A percentile compares a stretch with the other conserved stretches of the same genome.
Evolutionary conservation across 2,113 vertebrate genomes (phyloP).

Genomic region (Chaetura pelagica): DNA sequence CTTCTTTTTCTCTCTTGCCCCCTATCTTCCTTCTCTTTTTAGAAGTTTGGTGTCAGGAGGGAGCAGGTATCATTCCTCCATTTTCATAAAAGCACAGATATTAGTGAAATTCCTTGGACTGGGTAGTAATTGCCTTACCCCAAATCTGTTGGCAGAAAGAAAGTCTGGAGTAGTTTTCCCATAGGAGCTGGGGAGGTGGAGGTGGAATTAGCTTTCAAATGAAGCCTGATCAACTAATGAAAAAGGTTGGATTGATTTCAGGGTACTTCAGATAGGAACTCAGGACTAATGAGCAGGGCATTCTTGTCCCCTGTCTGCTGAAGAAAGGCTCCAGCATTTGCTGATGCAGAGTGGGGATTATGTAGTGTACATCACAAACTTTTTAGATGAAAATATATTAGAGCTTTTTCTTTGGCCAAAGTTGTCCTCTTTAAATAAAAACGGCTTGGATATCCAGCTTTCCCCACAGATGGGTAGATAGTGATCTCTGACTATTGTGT

Average conservation of each 20-base stretch:
- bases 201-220: not conserved
- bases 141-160: not conserved
- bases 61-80: not conserved
- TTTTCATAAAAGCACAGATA: not conserved
- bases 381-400: not conserved
- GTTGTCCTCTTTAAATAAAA: constrained; percentile 1
- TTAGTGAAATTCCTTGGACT: not conserved
- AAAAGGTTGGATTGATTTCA: not conserved
- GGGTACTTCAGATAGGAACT: not conserved
- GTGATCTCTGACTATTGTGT: constrained; percentile 45
- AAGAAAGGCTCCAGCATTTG: not conserved
- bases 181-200: not conserved
- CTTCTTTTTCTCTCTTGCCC: not conserved
- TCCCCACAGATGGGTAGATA: constrained; percentile 8
- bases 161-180: not conserved
- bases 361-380: not conserved
- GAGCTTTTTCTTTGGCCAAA: not conserved
- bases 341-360: not conserved
- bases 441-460: not conserved
- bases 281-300: not conserved
- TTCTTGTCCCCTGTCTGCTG: not conserved
- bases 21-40: not conserved
- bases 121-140: not conserved
- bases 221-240: not conserved
- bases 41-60: not conserved